These are phyloP conservation scores for Trachymyrmex septentrionalis DNA, from an alignment of 1,140 invertebrate species.

Conservation along the genomic window DNA sequence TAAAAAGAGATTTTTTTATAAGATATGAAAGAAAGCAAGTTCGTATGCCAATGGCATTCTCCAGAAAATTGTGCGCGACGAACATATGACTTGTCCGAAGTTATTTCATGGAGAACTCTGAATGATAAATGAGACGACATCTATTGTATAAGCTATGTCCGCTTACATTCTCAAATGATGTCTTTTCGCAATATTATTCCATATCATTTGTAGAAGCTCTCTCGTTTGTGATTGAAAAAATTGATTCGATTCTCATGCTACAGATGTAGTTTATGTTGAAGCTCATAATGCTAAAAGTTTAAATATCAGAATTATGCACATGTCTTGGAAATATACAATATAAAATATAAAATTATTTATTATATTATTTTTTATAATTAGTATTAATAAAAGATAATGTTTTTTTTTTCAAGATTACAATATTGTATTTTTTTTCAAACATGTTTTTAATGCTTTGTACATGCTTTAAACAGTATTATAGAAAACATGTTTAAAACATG, in stretches of 20 bases:
- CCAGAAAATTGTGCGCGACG: conserved; percentile 21
- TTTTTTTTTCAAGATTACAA: no score
- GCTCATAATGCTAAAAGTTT: background rate
- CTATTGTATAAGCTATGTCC: conserved; percentile 32
- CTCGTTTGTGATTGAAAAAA: background rate
- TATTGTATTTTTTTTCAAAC: no score
- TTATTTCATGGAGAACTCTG: conserved; percentile 5
- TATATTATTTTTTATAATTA: background rate
- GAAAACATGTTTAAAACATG: no score
- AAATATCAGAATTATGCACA: background rate
- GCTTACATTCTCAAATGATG: conserved; percentile 1
- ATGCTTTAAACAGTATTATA: no score
- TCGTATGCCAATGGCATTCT: conserved; percentile 2
- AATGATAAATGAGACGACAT: conserved; percentile 43
- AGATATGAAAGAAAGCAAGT: background rate
- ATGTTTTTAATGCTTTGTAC: no score
- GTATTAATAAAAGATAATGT: no score
- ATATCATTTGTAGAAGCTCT: background rate
- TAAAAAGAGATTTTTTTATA: conserved; percentile 6
- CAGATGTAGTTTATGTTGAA: background rate
- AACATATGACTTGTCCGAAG: conserved; percentile 21
- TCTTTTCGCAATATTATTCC: background rate
- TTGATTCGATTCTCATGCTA: background rate
- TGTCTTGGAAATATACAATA: background rate
- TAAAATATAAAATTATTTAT: background rate